Evolutionary conservation across 2,888 invertebrate genomes (phyloP).

Genomic region (Apomyelois bistriatella): DNA sequence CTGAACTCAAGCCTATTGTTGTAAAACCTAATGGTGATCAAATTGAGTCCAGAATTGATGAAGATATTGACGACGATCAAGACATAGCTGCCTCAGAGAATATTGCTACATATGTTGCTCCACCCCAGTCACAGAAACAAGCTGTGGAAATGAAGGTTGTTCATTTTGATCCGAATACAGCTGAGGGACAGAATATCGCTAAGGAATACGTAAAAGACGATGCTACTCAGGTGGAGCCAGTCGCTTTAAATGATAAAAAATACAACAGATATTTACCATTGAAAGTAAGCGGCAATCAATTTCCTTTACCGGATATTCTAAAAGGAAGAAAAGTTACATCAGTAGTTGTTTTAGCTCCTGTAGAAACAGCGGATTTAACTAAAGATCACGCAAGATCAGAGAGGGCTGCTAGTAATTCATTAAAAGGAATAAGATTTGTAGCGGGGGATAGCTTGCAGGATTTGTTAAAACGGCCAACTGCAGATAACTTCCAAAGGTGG

Average conservation of each 20-base stretch:
- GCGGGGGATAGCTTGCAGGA: constrained; percentile 88
- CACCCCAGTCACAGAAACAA: constrained; percentile 61
- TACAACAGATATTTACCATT: constrained; percentile 92
- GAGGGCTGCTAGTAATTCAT: constrained; percentile 75
- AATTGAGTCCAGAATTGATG: constrained; percentile 70
- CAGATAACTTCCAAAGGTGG: constrained; percentile 90
- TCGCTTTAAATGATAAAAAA: constrained; percentile 85
- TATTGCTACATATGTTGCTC: constrained; percentile 52
- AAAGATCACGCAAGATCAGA: constrained; percentile 71
- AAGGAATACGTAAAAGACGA: constrained; percentile 85
- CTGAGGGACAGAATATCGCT: constrained; percentile 85
- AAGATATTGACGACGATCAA: constrained; percentile 72
- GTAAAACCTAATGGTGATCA: constrained; percentile 82
- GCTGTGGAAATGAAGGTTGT: constrained; percentile 92
- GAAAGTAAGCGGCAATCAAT: constrained; percentile 91
- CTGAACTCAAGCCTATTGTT: constrained; percentile 84
- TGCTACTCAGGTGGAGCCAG: constrained; percentile 87
- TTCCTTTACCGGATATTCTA: constrained; percentile 89
- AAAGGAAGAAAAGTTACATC: constrained; percentile 89
- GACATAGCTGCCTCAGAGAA: constrained; percentile 80
- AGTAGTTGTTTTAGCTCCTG: constrained; percentile 91
- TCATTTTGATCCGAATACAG: constrained; percentile 87
- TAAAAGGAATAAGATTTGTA: constrained; percentile 86
- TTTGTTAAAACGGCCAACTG: constrained; percentile 86
- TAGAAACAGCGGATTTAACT: constrained; percentile 83